A percentile compares a stretch with the other conserved stretches of the same genome.
phyloP scores from a whole-genome alignment of 2,113 vertebrate species.

The Lycaon pictus region DNA sequence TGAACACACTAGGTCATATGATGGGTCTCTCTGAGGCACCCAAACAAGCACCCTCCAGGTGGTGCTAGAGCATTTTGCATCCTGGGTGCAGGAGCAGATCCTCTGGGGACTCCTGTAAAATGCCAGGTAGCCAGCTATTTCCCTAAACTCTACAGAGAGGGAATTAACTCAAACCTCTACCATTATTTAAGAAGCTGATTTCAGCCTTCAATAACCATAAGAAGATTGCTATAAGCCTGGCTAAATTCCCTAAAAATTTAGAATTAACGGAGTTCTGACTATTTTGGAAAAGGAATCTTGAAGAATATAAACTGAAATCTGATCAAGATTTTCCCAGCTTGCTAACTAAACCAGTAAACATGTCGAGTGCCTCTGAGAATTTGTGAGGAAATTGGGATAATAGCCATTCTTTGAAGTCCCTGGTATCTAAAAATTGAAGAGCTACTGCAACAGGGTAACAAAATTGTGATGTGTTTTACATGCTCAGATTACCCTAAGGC shows the following conservation, averaged over 20 bases:
- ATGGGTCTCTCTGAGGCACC: neutral
- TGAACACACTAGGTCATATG: neutral
- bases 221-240: neutral
- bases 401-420: neutral
- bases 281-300: neutral
- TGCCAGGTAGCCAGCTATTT: neutral
- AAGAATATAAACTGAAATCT: neutral
- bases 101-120: neutral
- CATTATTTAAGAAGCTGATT: neutral
- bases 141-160: neutral
- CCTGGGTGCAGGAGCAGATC: neutral
- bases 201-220: neutral
- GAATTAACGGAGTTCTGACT: neutral
- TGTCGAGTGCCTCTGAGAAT: neutral
- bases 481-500: neutral
- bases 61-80: neutral
- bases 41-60: neutral
- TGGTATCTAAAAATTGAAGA: neutral
- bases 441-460: neutral
- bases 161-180: neutral
- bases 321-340: neutral
- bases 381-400: neutral
- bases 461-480: neutral
- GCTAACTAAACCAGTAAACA: neutral
- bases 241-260: neutral